Evolutionary conservation across 2,797 vertebrate species (phyloP).

Genomic region (Cirrhinus molitorella): DNA sequence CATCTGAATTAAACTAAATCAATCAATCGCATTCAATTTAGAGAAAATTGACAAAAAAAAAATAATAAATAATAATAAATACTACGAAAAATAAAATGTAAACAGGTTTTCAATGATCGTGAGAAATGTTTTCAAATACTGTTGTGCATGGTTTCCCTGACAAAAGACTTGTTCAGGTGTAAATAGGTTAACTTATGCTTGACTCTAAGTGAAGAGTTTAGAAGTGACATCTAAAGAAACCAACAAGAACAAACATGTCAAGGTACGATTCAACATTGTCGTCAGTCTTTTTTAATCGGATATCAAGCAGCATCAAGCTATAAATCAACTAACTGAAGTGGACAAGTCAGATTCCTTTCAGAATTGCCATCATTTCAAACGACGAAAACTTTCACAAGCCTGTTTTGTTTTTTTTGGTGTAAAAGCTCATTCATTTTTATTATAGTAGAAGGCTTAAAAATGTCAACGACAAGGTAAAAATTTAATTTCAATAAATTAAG

Average conservation of each 20-base stretch:
- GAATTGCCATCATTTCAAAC: conserved; percentile 2
- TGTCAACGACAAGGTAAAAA: not conserved
- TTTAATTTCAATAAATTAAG: not conserved
- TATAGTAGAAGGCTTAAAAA: not conserved
- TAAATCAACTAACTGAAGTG: not conserved
- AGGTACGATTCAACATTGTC: not conserved
- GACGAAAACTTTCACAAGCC: not conserved
- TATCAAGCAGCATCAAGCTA: not conserved
- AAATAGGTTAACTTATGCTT: not conserved
- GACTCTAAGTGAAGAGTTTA: not conserved
- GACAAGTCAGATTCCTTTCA: not conserved
- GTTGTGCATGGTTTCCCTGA: not conserved
- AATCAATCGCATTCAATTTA: not conserved
- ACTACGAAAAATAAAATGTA: too few relatives aligned
- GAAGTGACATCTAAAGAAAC: not conserved
- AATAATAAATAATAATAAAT: not conserved
- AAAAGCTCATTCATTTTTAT: not conserved
- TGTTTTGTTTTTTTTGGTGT: not conserved
- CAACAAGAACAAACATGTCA: conserved; percentile 1
- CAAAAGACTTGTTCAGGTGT: not conserved
- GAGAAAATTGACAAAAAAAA: too few relatives aligned
- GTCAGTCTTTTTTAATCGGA: not conserved
- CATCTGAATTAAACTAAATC: not conserved
- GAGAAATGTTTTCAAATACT: not conserved
- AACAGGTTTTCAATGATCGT: not conserved